Conservation (phyloP, 2,113 vertebrate species). For the Talpa occidentalis region DNA sequence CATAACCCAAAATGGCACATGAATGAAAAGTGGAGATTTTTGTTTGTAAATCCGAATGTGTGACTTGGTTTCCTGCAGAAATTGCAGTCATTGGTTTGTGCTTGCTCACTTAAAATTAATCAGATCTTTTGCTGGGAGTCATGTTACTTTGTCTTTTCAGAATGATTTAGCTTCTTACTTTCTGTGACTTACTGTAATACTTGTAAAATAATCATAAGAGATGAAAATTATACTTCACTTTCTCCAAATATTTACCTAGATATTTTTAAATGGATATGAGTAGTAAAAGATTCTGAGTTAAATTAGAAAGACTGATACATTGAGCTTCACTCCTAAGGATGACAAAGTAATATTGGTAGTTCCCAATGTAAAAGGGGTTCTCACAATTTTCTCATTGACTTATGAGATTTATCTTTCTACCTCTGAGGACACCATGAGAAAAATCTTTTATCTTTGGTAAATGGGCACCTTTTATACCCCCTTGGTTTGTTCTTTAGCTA, state of each 20-base stretch:
- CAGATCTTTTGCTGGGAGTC: neutral
- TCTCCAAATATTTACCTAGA: neutral
- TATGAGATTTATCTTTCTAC: neutral
- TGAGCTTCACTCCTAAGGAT: neutral
- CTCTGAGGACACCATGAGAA: neutral
- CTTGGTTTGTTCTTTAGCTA: neutral
- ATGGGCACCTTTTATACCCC: neutral
- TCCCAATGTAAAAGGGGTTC: neutral
- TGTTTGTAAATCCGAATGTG: neutral
- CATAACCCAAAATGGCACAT: neutral
- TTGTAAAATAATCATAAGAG: neutral
- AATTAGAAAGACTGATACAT: conserved; percentile 24
- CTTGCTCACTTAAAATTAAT: conserved; percentile 43
- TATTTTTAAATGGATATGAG: neutral
- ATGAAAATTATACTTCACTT: neutral
- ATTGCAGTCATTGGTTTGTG: neutral
- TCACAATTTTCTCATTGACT: neutral
- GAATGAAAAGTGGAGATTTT: neutral
- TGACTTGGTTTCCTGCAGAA: conserved; percentile 2
- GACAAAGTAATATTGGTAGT: neutral
- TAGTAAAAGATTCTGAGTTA: neutral
- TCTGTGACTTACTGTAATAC: conserved; percentile 6
- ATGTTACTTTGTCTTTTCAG: conserved; percentile 33
- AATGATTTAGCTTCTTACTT: conserved; percentile 32
- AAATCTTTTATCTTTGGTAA: conserved; percentile 4